Conservation (phyloP, 2,797 vertebrate genomes). For the Thaleichthys pacificus region DNA sequence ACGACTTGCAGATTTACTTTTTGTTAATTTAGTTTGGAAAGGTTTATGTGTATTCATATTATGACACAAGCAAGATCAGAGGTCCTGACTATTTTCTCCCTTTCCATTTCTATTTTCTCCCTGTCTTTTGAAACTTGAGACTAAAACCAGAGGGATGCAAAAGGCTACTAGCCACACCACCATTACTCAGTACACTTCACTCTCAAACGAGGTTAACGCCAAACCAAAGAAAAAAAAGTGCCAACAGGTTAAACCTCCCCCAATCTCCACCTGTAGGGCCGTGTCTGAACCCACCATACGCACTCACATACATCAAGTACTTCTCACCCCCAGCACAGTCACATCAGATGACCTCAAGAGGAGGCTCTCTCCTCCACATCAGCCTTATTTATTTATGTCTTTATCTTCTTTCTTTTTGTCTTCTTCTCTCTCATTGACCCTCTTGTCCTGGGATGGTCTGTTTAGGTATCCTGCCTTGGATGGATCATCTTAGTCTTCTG, state of each 20-base stretch:
- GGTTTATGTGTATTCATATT: no score
- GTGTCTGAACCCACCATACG: slow-evolving; percentile 54
- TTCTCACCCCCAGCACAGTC: slow-evolving; percentile 52
- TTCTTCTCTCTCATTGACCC: slow-evolving; percentile 36
- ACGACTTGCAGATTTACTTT: no score
- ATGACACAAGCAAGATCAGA: no score
- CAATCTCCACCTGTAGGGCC: slow-evolving; percentile 72
- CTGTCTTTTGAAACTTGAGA: no score
- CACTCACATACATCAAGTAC: slow-evolving; percentile 81
- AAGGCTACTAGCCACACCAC: slow-evolving; percentile 12
- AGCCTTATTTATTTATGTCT: slow-evolving; percentile 30
- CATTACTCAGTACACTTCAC: slow-evolving; percentile 39
- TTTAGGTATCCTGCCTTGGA: slow-evolving; percentile 42
- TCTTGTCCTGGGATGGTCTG: slow-evolving; percentile 62
- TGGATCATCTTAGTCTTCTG: slow-evolving; percentile 68
- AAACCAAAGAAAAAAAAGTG: slow-evolving; percentile 55
- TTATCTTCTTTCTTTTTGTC: slow-evolving; percentile 36
- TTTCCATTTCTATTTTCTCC: no score
- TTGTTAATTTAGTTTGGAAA: no score
- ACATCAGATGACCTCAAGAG: slow-evolving; percentile 69
- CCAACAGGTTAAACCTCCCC: slow-evolving; percentile 58
- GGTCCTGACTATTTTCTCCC: no score
- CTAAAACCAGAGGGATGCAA: background rate
- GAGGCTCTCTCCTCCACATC: slow-evolving; percentile 4
- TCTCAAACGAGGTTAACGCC: slow-evolving; percentile 60